Evolutionary conservation across 2,113 vertebrate species (phyloP).

Genomic region (Apistogramma diplotaenia): DNA sequence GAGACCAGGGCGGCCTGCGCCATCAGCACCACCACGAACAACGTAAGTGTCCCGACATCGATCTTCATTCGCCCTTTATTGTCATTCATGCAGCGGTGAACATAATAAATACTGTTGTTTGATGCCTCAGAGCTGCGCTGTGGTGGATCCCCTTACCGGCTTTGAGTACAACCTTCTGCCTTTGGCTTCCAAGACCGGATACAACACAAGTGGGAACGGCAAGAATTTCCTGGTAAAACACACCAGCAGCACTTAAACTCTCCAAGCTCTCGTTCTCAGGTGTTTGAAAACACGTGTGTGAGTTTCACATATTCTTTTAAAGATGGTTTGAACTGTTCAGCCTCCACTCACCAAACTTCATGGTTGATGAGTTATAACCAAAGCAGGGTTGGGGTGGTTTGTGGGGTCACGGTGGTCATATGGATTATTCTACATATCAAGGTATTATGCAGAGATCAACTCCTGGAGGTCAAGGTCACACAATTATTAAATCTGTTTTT

Average conservation of each 20-base stretch:
- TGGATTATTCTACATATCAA: too few relatives aligned
- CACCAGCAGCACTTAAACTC: not conserved
- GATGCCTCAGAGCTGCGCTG: conserved; percentile 79
- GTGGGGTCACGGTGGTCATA: too few relatives aligned
- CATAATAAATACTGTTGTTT: not conserved
- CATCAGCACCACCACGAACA: conserved; percentile 75
- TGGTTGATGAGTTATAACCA: too few relatives aligned
- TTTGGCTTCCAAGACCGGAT: conserved; percentile 74
- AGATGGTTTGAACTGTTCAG: too few relatives aligned
- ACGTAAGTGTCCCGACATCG: conserved; percentile 68
- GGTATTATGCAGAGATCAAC: too few relatives aligned
- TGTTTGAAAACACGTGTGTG: not conserved
- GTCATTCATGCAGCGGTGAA: not conserved
- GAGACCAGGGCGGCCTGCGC: conserved; percentile 91
- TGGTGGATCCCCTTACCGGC: conserved; percentile 85
- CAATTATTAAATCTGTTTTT: too few relatives aligned
- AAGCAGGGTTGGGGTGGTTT: too few relatives aligned
- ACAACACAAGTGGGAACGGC: conserved; percentile 72
- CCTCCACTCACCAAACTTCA: too few relatives aligned
- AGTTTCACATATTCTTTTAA: not conserved
- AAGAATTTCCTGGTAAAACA: conserved; percentile 83
- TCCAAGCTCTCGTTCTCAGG: not conserved
- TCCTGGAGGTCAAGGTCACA: too few relatives aligned
- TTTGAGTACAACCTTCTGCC: conserved; percentile 86
- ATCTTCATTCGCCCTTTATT: not conserved